Conservation (phyloP, 2,797 vertebrate species). For the Nasua narica region DNA sequence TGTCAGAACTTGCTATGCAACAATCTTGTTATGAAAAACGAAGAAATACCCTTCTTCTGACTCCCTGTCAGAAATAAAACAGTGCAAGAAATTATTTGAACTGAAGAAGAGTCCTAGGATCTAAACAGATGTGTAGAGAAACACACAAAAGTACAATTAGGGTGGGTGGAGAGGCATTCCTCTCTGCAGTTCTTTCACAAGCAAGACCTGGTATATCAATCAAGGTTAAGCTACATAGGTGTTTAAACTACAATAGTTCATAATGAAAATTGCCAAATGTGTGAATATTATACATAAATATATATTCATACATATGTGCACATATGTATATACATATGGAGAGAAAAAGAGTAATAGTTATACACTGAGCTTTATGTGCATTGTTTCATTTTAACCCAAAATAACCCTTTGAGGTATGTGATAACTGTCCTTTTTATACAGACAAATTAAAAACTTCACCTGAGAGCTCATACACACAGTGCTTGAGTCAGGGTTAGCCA, state of each 20-base stretch:
- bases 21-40: conserved; percentile 35
- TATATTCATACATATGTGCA: accelerated
- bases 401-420: neutral
- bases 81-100: neutral
- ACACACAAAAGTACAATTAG: neutral
- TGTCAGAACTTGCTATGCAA: conserved; percentile 9
- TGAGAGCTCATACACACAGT: neutral
- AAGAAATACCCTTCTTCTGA: neutral
- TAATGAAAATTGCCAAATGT: neutral
- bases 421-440: neutral
- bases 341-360: neutral
- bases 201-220: accelerated
- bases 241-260: neutral
- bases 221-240: neutral
- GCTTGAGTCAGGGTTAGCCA: neutral
- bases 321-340: neutral
- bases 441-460: neutral
- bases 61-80: neutral
- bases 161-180: neutral
- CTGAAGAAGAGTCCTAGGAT: neutral
- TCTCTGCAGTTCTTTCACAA: neutral
- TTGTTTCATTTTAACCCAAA: neutral
- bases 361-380: neutral
- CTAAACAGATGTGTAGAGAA: neutral
- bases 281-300: neutral